Conservation (phyloP, 2,888 invertebrate genomes). For the Rhaphigaster nebulosa region DNA sequence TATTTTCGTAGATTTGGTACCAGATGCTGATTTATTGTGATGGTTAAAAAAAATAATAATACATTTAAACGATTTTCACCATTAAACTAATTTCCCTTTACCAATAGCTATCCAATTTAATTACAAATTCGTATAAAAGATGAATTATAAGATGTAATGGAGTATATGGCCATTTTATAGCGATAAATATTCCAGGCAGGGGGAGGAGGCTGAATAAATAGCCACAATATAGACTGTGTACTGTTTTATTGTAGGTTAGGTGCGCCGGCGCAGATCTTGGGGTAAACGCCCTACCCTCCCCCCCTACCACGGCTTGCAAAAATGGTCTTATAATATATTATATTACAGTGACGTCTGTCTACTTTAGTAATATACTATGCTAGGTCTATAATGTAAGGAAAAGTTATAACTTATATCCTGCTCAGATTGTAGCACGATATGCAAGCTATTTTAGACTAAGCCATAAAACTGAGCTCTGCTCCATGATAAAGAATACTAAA, state of each 20-base stretch:
- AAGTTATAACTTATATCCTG: background rate
- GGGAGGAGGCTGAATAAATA: conserved; percentile 18
- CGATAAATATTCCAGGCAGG: background rate
- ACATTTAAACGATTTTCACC: background rate
- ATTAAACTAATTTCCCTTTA: background rate
- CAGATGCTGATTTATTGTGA: too few relatives aligned
- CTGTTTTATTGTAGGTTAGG: conserved; percentile 24
- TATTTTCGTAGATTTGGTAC: too few relatives aligned
- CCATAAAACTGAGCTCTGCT: background rate
- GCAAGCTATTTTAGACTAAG: background rate
- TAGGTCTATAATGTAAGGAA: background rate
- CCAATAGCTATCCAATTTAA: background rate
- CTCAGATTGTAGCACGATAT: background rate
- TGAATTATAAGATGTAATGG: background rate
- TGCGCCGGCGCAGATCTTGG: background rate
- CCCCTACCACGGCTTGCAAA: conserved; percentile 22
- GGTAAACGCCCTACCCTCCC: conserved; percentile 45
- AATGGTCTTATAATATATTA: background rate
- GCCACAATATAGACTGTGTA: conserved; percentile 25
- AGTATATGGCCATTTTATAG: background rate
- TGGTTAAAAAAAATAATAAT: too few relatives aligned
- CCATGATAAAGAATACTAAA: background rate
- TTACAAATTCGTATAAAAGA: background rate
- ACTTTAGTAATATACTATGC: background rate
- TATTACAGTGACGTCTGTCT: background rate